phyloP scores from a whole-genome alignment of 2,113 vertebrate genomes.

The Barbus barbus region DNA sequence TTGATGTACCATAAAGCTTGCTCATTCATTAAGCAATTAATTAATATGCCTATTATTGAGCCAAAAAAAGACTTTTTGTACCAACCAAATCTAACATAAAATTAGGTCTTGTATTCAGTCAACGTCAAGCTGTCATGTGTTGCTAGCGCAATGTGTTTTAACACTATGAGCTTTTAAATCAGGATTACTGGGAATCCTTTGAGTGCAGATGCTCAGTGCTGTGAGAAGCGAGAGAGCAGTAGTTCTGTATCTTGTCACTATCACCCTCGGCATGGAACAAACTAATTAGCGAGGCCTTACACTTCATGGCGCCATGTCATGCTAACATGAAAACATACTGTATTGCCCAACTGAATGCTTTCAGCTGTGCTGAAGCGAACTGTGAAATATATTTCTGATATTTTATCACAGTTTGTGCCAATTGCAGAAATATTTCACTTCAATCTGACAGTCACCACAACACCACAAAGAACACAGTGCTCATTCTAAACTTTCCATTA shows the following conservation, averaged over 20 bases:
- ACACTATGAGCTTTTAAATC: background rate
- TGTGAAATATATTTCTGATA: background rate
- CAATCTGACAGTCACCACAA: slow-evolving; percentile 12
- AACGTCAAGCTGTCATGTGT: background rate
- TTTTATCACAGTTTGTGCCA: slow-evolving; percentile 18
- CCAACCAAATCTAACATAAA: too few relatives aligned
- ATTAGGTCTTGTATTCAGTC: background rate
- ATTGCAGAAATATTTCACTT: slow-evolving; percentile 30
- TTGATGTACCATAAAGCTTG: too few relatives aligned
- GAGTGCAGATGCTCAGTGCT: background rate
- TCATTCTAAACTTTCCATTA: background rate
- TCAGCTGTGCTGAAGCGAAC: background rate
- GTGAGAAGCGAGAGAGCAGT: background rate
- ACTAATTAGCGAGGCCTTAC: slow-evolving; percentile 2
- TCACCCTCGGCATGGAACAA: background rate
- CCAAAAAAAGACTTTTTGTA: background rate
- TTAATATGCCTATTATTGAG: background rate
- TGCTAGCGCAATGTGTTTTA: background rate
- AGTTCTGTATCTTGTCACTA: slow-evolving; percentile 27
- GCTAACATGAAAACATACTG: slow-evolving; percentile 8
- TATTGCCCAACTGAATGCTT: slow-evolving; percentile 8
- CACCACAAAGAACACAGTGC: slow-evolving; percentile 12
- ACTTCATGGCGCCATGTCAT: background rate
- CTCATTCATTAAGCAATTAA: too few relatives aligned
- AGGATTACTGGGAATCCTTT: slow-evolving; percentile 27